Evolutionary conservation across 2,797 vertebrate species (phyloP).

Genomic region (Sphenopsis melanotis): DNA sequence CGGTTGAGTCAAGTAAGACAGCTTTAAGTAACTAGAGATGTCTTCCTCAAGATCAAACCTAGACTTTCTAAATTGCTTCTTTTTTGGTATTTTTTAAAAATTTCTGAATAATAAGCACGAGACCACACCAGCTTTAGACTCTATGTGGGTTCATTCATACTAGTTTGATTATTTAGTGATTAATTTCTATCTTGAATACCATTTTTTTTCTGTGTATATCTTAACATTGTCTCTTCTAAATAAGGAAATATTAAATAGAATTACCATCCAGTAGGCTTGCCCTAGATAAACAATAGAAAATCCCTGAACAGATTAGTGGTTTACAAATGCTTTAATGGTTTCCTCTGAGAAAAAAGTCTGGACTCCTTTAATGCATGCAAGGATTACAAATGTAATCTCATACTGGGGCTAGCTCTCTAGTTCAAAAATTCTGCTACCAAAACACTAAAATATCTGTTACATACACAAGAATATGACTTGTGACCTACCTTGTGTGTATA

Average conservation of each 20-base stretch:
- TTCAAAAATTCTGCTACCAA: neutral
- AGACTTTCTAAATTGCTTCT: neutral
- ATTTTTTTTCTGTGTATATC: neutral
- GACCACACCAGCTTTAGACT: neutral
- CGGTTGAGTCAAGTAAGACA: neutral
- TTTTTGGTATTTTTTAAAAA: neutral
- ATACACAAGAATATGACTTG: neutral
- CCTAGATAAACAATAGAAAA: conserved; percentile 34
- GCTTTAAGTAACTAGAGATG: neutral
- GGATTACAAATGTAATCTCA: conserved; percentile 8
- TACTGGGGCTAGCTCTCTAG: neutral
- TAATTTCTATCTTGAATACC: neutral
- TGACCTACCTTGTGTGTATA: neutral
- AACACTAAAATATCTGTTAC: neutral
- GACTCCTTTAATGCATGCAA: neutral
- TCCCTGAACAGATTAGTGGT: neutral
- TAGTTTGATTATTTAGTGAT: neutral
- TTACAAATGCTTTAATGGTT: conserved; percentile 12
- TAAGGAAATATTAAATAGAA: neutral
- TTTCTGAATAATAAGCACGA: neutral
- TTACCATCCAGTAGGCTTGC: neutral
- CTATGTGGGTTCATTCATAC: neutral
- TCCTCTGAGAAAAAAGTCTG: neutral
- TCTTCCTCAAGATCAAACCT: neutral
- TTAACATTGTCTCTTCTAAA: neutral